A percentile compares a stretch with the other conserved stretches of the same genome.
Conservation (phyloP, 30 jellyfish, hydroid and myxozoan genomes). For the Pseudorhiza aurosa region DNA sequence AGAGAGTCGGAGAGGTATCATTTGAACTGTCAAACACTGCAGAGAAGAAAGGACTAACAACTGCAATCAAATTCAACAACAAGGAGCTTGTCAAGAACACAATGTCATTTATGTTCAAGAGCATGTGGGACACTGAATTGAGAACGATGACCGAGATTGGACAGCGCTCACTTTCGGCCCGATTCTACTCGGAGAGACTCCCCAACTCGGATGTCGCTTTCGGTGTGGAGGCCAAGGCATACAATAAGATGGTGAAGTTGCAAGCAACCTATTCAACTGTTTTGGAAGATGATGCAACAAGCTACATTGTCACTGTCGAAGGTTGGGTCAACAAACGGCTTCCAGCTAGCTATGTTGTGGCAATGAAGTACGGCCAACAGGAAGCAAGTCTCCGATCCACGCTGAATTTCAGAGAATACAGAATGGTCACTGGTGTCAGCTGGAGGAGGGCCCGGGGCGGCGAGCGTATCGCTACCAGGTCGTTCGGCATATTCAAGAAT, state of each 20-base stretch:
- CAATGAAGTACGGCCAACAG: constrained; percentile 47
- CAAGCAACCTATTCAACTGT: constrained; percentile 66
- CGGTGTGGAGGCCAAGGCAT: constrained; percentile 73
- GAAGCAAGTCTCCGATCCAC: constrained; percentile 27
- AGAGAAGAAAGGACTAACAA: constrained; percentile 43
- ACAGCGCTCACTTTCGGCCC: constrained; percentile 33
- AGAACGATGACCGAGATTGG: constrained; percentile 52
- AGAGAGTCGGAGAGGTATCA: constrained; percentile 64
- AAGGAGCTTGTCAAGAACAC: constrained; percentile 66
- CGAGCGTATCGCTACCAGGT: constrained; percentile 39
- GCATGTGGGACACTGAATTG: constrained; percentile 76
- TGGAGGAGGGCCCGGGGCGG: constrained; percentile 63
- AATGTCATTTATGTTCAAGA: constrained; percentile 64
- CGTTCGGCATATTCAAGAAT: constrained; percentile 30
- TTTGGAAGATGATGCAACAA: constrained; percentile 40
- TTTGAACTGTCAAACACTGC: constrained; percentile 44
- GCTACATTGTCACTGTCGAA: constrained; percentile 52
- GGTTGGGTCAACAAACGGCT: constrained; percentile 75
- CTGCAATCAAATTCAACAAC: constrained; percentile 68
- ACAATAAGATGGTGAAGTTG: constrained; percentile 50
- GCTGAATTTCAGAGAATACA: constrained; percentile 43
- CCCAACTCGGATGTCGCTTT: constrained; percentile 43
- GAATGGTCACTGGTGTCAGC: constrained; percentile 35
- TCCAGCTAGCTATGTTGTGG: constrained; percentile 60
- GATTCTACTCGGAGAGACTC: constrained; percentile 52